These are phyloP conservation scores for Leptinotarsa haldemani DNA, from an alignment of 2,888 invertebrate genomes.

Conservation along the genomic window DNA sequence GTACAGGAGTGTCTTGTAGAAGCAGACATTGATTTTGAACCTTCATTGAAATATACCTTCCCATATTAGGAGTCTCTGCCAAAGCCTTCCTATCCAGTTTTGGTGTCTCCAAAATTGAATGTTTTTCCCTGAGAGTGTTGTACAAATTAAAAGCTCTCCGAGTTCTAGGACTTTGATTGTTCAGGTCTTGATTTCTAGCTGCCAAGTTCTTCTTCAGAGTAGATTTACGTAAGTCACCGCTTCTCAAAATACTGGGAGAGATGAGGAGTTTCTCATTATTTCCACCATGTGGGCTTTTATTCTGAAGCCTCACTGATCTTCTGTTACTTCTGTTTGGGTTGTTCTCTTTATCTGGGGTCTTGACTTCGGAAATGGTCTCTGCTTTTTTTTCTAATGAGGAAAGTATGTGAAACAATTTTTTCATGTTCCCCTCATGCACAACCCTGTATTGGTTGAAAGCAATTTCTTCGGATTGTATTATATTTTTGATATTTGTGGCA, in stretches of 20 bases:
- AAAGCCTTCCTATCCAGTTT: constrained; percentile 31
- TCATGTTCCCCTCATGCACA: constrained; percentile 25
- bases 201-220: constrained; percentile 43
- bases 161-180: constrained; percentile 31
- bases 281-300: constrained; percentile 26
- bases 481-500: constrained; percentile 23
- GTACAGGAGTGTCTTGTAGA: constrained; percentile 34
- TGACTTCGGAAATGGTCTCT: neutral
- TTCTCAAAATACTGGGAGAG: constrained; percentile 37
- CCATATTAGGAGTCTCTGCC: constrained; percentile 27
- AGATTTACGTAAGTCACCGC: constrained; percentile 37
- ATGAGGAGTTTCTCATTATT: constrained; percentile 30
- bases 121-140: constrained; percentile 28
- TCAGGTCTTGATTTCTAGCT: constrained; percentile 31
- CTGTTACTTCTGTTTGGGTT: constrained; percentile 15
- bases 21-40: constrained; percentile 40
- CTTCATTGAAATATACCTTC: constrained; percentile 35
- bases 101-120: constrained; percentile 36
- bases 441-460: constrained; percentile 25
- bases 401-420: constrained; percentile 23
- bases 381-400: constrained; percentile 1
- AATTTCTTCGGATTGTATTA: constrained; percentile 23
- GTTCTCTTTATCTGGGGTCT: constrained; percentile 23
- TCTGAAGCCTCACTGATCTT: constrained; percentile 29
- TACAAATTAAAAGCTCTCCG: constrained; percentile 37